Evolutionary conservation across 2,113 vertebrate genomes (phyloP).

Genomic region (Otocyon megalotis): DNA sequence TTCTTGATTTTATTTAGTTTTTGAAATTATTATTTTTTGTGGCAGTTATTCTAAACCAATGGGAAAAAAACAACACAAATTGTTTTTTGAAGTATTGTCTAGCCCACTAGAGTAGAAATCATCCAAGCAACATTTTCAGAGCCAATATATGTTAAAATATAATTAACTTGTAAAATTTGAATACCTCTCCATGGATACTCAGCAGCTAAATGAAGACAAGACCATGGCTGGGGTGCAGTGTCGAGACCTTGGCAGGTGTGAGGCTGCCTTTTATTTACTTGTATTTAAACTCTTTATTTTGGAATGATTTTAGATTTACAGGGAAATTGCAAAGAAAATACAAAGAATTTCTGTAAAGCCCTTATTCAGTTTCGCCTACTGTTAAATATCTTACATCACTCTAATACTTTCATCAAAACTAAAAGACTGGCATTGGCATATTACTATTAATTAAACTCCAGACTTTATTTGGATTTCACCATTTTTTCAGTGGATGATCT

Average conservation of each 20-base stretch:
- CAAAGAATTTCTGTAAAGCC: background rate
- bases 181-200: background rate
- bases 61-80: background rate
- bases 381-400: background rate
- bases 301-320: background rate
- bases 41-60: conserved; percentile 58
- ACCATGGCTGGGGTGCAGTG: background rate
- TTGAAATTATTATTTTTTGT: conserved; percentile 59
- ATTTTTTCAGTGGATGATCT: background rate
- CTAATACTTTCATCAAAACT: background rate
- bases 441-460: background rate
- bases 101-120: background rate
- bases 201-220: background rate
- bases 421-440: background rate
- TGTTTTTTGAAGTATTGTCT: conserved; percentile 46
- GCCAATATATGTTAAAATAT: conserved; percentile 51
- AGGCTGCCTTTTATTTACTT: background rate
- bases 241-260: background rate
- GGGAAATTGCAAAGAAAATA: background rate
- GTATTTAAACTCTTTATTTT: conserved; percentile 27
- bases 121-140: conserved; percentile 63
- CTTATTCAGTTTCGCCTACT: background rate
- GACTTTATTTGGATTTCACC: background rate
- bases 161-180: conserved; percentile 54
- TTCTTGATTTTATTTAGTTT: conserved; percentile 65